phyloP scores from a whole-genome alignment of 2,113 vertebrate genomes.

The Limanda limanda region DNA sequence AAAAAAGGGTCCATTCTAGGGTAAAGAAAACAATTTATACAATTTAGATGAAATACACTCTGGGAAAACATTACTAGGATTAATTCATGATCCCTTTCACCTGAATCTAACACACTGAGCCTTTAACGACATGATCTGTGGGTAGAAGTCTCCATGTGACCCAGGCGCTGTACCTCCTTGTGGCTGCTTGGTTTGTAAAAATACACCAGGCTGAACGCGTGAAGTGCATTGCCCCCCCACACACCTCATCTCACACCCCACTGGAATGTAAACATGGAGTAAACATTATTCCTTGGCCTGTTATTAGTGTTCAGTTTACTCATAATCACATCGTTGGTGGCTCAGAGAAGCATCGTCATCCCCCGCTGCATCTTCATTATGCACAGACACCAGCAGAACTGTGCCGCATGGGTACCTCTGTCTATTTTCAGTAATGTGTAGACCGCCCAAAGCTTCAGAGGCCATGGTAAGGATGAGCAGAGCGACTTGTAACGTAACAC shows the following conservation, averaged over 20 bases:
- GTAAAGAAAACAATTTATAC: no score
- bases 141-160: conserved; percentile 53
- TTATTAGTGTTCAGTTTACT: conserved; percentile 76
- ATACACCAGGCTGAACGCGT: conserved; percentile 52
- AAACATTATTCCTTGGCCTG: conserved; percentile 81
- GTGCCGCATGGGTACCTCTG: conserved; percentile 55
- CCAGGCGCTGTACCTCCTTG: conserved; percentile 65
- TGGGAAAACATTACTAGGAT: no score
- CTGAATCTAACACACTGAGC: no score
- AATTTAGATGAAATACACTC: no score
- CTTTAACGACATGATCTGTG: conserved; percentile 55
- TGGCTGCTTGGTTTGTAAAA: conserved; percentile 54
- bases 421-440: conserved; percentile 41
- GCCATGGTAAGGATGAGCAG: conserved; percentile 69
- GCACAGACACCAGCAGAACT: conserved; percentile 49
- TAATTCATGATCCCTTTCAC: no score
- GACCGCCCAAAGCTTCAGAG: conserved; percentile 52
- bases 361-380: conserved; percentile 55
- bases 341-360: conserved; percentile 74
- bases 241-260: conserved; percentile 62
- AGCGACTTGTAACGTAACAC: conserved; percentile 68
- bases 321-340: conserved; percentile 61
- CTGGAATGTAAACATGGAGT: conserved; percentile 83
- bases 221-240: conserved; percentile 48
- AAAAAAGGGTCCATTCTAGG: no score